Evolutionary conservation across 2,797 vertebrate species (phyloP).

Genomic region (Peromyscus eremicus): DNA sequence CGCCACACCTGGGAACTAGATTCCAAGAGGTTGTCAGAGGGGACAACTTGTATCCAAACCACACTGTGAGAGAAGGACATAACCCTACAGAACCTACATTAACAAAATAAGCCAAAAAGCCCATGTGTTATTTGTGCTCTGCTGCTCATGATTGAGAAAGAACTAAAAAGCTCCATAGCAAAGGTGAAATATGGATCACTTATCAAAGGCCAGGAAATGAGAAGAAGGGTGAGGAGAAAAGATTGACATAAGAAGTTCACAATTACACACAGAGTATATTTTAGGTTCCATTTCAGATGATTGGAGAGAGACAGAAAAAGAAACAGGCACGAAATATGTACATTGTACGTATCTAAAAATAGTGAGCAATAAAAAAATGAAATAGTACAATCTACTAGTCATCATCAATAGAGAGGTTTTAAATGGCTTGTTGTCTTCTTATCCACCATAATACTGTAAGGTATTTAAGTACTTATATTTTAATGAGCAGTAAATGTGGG

Average conservation of each 20-base stretch:
- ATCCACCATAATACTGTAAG: not conserved
- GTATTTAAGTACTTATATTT: not conserved
- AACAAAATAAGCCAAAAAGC: slow-evolving; percentile 1
- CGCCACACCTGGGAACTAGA: not conserved
- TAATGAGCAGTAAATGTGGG: not conserved
- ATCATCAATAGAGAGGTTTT: not conserved
- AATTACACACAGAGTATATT: not conserved
- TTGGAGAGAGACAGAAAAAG: not conserved
- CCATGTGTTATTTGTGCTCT: not conserved
- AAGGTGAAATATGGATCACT: not conserved
- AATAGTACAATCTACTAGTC: not conserved
- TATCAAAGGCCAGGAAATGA: not conserved
- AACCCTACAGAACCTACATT: not conserved
- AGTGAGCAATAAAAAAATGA: not conserved
- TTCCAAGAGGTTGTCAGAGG: fast-evolving
- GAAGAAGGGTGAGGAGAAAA: not conserved
- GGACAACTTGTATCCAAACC: not conserved
- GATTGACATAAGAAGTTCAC: not conserved
- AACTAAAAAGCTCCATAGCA: not conserved
- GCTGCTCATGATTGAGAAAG: not conserved
- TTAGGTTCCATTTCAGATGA: not conserved
- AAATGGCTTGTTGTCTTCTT: not conserved
- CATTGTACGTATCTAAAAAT: not conserved
- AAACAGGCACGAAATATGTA: not conserved
- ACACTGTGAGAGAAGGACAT: not conserved